Conservation (phyloP, 37 sponge, comb jelly and placozoan genomes). For the Lycopodina hypogea region DNA sequence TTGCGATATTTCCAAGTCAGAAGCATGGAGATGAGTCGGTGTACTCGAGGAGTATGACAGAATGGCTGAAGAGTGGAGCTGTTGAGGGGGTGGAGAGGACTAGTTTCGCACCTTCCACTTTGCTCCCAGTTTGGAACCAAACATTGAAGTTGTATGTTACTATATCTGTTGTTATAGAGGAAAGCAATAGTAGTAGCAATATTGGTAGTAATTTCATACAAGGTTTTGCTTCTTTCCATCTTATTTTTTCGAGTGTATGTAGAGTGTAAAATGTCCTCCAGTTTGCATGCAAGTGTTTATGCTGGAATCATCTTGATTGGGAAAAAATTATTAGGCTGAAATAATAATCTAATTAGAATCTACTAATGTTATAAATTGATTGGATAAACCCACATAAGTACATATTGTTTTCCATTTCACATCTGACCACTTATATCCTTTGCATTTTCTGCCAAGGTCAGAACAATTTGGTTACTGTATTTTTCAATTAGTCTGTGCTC, state of each 20-base stretch:
- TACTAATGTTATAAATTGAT: too few relatives aligned
- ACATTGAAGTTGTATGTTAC: slow-evolving; percentile 37
- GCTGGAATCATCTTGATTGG: too few relatives aligned
- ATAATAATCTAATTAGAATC: too few relatives aligned
- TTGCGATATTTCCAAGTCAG: neutral
- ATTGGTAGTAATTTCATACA: too few relatives aligned
- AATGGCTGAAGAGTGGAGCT: neutral
- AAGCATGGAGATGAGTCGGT: neutral
- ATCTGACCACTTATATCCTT: too few relatives aligned
- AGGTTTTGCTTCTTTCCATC: neutral
- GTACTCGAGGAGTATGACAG: neutral
- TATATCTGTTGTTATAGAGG: neutral
- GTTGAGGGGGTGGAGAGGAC: neutral
- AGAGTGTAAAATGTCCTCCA: neutral
- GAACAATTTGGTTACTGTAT: too few relatives aligned
- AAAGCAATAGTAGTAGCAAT: neutral
- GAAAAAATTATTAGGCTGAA: too few relatives aligned
- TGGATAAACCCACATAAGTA: too few relatives aligned
- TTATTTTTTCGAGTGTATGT: neutral
- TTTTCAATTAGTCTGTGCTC: too few relatives aligned
- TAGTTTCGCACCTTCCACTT: neutral
- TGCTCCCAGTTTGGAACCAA: slow-evolving; percentile 55
- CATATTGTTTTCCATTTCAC: too few relatives aligned
- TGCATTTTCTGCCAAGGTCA: too few relatives aligned
- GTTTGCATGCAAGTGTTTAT: too few relatives aligned